Evolutionary conservation across 2,113 vertebrate species (phyloP).

Genomic region (Poeciliopsis retropinna): DNA sequence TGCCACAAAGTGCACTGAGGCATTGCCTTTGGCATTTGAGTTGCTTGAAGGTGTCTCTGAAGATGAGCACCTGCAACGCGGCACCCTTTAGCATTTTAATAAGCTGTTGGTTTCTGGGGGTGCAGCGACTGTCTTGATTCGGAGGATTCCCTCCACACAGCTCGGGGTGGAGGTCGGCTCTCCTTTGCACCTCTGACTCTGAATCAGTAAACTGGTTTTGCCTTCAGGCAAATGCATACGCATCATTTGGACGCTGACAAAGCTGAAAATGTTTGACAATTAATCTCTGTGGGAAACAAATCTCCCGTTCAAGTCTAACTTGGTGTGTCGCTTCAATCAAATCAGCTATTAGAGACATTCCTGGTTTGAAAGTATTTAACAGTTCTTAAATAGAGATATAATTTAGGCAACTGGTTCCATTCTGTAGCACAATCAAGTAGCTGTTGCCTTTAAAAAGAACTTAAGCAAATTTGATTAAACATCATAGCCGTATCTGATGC

Average conservation of each 20-base stretch:
- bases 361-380: neutral
- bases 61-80: constrained; percentile 31
- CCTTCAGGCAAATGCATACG: constrained; percentile 14
- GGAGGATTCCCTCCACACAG: constrained; percentile 2
- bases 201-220: constrained; percentile 14
- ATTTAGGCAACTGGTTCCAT: too few relatives aligned
- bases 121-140: constrained; percentile 21
- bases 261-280: constrained; percentile 1
- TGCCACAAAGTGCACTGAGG: constrained; percentile 19
- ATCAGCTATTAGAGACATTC: neutral
- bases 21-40: constrained; percentile 33
- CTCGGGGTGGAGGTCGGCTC: neutral
- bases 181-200: constrained; percentile 7
- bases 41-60: constrained; percentile 23
- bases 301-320: neutral
- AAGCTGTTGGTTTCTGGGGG: constrained; percentile 8
- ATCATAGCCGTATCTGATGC: too few relatives aligned
- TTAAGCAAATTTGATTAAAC: too few relatives aligned
- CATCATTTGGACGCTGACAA: neutral
- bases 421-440: too few relatives aligned
- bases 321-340: neutral
- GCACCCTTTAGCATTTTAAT: constrained; percentile 26
- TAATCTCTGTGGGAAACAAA: neutral
- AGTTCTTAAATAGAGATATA: neutral
- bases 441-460: too few relatives aligned